Base-by-base conservation (phyloP, 2,888 invertebrate genomes). In the Sisyra nigra region DNA sequence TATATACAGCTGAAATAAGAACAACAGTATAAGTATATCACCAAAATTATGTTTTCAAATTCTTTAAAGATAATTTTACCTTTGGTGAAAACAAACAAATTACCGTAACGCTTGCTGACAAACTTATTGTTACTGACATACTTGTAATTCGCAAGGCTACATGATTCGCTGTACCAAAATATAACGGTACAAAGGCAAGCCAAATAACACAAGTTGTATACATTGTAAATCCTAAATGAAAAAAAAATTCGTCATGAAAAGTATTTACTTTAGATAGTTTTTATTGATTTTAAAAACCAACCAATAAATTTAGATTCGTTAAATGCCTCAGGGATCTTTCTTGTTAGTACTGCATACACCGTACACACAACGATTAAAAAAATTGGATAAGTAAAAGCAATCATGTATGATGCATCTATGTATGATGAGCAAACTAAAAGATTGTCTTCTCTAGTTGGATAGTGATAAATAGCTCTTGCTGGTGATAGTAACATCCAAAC, bases 241-340 rank as follows among this genome's bases (percentile, higher is more conserved):
- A 44, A 47, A 40, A 35, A 10, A 46, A n/a, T n/a, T n/a, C n/a
- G n/a, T n/a, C 14, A 37, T 15, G 10, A 6, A 8, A 3, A 37
- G 17, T n/a, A 37, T 17, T n/a, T 36, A 14, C 14, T 6, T 33
- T 6, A 9, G n/a, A 33, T 5, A 33, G 4, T 4, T 11, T 38
- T 38, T 2, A 9, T 2, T 15, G 10, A 10, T 10, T 38, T 15
- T 17, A 13, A 41, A 13, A 19, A 60, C 74, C 71, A 54, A 75
- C 97, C 94, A 53, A 93, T 93, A 66, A 93, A 91, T 66, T 93
- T 93, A 54, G 92, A 92, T 66, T 94, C 97, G 63, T 98, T 97
- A 63, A 97, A 98, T 33, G 94, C 94, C 62, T 97, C 97, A 0
- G 97, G 98, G 48, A 97, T 87, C 68, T 97, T 97, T 50, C 97